phyloP scores from a whole-genome alignment of 2,888 invertebrate species.

The Argyresthia albistria region DNA sequence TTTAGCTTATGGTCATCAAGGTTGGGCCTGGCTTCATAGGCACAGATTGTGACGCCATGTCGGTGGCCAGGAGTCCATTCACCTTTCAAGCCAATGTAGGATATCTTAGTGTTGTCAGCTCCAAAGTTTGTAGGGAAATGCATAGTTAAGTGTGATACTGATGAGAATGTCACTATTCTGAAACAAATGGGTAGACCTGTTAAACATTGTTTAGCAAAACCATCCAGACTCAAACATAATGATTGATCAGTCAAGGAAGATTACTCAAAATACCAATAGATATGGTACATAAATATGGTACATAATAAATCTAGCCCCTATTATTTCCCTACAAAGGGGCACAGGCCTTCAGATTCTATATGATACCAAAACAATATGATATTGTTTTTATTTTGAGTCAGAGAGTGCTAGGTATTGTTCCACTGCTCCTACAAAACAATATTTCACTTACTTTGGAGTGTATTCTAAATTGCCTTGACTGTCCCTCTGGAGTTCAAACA shows the following conservation, averaged over 20 bases:
- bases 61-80: conserved; percentile 89
- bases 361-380: too few species aligned
- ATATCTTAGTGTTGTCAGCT: conserved; percentile 85
- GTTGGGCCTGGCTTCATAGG: conserved; percentile 90
- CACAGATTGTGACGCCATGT: conserved; percentile 93
- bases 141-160: conserved; percentile 89
- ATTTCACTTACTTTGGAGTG: conserved; percentile 83
- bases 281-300: too few species aligned
- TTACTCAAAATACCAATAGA: too few species aligned
- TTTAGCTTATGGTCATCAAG: conserved; percentile 87
- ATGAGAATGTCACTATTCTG: conserved; percentile 94
- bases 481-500: conserved; percentile 89
- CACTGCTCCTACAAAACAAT: background rate
- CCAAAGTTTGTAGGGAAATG: conserved; percentile 94
- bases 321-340: too few species aligned
- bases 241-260: too few species aligned
- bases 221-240: too few species aligned
- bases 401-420: too few species aligned
- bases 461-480: conserved; percentile 87
- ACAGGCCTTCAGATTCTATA: too few species aligned
- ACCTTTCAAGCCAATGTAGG: conserved; percentile 95
- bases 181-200: conserved; percentile 26
- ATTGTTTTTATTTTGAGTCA: too few species aligned
- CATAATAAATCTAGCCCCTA: too few species aligned
- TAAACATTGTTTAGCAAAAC: too few species aligned